Percentiles rank a stretch among this genome's conserved stretches.
Evolutionary conservation across 2,113 vertebrate species (phyloP).

Genomic region (Cochlearius cochlearius): DNA sequence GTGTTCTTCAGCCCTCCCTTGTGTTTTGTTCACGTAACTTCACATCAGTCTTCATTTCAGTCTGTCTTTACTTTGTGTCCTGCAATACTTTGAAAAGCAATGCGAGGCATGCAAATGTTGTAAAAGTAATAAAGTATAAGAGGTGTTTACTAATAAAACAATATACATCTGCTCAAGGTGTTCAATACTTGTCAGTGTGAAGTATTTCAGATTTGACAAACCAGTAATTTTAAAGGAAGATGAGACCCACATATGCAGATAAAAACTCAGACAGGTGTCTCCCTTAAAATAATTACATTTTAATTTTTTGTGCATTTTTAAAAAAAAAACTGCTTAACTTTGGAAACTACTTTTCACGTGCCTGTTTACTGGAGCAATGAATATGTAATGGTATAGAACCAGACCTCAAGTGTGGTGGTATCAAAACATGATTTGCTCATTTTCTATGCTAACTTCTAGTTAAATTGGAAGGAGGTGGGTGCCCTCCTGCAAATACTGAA

Average conservation of each 20-base stretch:
- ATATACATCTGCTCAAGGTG: not conserved
- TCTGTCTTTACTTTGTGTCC: not conserved
- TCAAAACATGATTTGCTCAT: not conserved
- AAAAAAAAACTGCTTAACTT: not conserved
- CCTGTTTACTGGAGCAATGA: not conserved
- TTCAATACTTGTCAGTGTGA: not conserved
- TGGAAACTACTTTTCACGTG: not conserved
- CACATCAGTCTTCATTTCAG: not conserved
- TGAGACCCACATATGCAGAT: not conserved
- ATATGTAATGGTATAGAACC: not conserved
- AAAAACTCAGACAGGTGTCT: not conserved
- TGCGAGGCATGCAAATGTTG: not conserved
- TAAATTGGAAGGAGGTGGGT: not conserved
- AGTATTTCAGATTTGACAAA: not conserved
- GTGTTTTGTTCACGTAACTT: not conserved
- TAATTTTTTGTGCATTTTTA: rapidly evolving
- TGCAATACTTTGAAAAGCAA: not conserved
- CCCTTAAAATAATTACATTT: not conserved
- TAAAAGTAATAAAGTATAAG: not conserved
- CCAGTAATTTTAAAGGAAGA: not conserved
- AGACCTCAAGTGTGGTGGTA: not conserved
- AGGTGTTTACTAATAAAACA: not conserved
- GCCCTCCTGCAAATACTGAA: not conserved
- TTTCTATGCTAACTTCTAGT: not conserved
- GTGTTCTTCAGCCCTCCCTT: not conserved